A percentile compares a stretch with the other conserved stretches of the same genome.
Evolutionary conservation across 2,888 invertebrate genomes (phyloP).

Genomic region (Brassicogethes aeneus): DNA sequence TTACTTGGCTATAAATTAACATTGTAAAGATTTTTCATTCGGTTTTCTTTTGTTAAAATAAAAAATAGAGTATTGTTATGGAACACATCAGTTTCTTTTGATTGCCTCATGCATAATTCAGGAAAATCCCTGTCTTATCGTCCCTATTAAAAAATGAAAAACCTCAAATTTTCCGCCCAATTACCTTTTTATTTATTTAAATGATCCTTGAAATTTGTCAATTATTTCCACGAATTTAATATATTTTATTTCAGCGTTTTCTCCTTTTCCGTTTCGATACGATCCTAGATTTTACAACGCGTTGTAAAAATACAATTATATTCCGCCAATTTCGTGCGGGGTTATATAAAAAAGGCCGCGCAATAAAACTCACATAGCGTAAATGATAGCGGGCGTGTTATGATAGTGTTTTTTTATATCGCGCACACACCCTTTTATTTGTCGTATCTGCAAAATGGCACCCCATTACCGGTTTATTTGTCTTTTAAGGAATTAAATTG

Average conservation of each 20-base stretch:
- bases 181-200: background rate
- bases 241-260: background rate
- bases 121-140: no score
- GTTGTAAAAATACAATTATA: conserved; percentile 1
- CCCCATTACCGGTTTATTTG: conserved; percentile 9
- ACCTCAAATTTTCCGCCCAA: background rate
- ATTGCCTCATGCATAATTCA: no score
- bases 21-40: no score
- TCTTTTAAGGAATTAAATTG: background rate
- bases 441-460: conserved; percentile 8
- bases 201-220: background rate
- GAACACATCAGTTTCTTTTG: no score
- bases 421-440: conserved; percentile 6
- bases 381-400: conserved; percentile 1
- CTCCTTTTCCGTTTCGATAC: background rate
- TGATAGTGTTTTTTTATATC: background rate
- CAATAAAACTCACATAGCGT: background rate
- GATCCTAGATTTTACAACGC: background rate
- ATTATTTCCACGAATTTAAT: background rate
- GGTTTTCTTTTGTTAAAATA: no score
- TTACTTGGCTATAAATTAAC: no score
- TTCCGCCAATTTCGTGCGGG: background rate
- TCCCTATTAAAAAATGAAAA: no score
- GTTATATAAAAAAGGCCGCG: background rate
- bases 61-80: no score